Evolutionary conservation across 2,888 invertebrate species (phyloP), one percentile per base, ranked within the genome.

Genomic region (Ypsolopha sequella): DNA sequence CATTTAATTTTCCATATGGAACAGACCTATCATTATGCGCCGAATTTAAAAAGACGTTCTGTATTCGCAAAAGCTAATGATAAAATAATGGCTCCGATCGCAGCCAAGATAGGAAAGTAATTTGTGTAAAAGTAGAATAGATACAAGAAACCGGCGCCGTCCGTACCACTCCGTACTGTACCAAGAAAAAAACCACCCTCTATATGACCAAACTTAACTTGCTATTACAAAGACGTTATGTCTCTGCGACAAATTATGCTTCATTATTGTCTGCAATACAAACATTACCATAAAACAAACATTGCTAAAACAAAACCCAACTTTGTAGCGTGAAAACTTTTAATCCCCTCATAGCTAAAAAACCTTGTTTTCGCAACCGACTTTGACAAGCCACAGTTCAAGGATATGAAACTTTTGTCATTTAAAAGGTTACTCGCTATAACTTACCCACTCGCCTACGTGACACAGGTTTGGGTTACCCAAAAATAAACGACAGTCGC

Each of bases 31-130:
- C 67, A 76, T 73, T 73, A 78, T 60, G 62, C 65, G 60, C 56
- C 58, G 60, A 71, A 68, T 64, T 67, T 67, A 68, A 70, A 73
- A 72, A 73, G 66, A 65, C 62, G 55, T 68, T 70, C 66, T 65
- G 65, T 69, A 77, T 81, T 80, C 67, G 76, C 78, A 72, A 74
- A 67, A 65, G 65, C 74, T 81, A 85, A 86, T 84, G 85, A 77
- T 79, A 80, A 80, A 78, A 85, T 86, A 86, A 86, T 86, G 72
- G 79, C 74, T 66, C 66, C 71, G 81, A 81, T 82, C 73, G 75
- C 70, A 66, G 72, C 72, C 81, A 84, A 81, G 85, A 84, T 82
- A 84, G 84, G 70, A 84, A 81, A 76, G 79, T 82, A 82, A 84
- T 85, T 82, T 81, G 76, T 80, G 66, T 80, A 76, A 81, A 84